Evolutionary conservation across 2,888 invertebrate species (phyloP), one percentile per base, ranked within the genome.

Genomic region (Ormyrus labotus): DNA sequence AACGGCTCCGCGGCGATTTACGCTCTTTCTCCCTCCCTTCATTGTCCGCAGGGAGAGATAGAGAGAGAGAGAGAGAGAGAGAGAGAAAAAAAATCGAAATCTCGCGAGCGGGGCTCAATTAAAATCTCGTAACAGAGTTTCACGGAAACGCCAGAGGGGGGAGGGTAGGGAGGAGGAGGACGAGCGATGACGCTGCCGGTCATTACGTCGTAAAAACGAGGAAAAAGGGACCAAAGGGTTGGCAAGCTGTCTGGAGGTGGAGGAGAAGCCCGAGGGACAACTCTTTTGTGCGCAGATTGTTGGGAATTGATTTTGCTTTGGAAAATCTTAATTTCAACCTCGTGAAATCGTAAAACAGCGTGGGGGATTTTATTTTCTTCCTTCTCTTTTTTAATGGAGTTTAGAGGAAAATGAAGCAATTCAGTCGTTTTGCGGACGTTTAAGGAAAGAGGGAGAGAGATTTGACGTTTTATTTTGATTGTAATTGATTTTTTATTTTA

Each of bases 1-100:
- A 85, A 84, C 84, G 82, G 84, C 78, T 82, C 58, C 65, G 76
- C 81, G 50, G 74, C 72, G 81, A 63, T 82, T 83, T 84, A 83
- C 77, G 72, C 34, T 60, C 9, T 34, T 34, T 47, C 13, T 55
- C 64, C 61, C 47, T 67, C 50, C 67, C 53, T 57, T 61, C 65
- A 70, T 71, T 75, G 71, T 80, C 47, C 51, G 10, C 8, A n/a
- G 5, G 2, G 19, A 19, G 19, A 19, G 19, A 19, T 19, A 19
- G 19, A 19, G 1, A 19, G 19, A 19, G 19, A 19, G 19, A 19
- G 19, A 19, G 19, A 19, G 19, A 19, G 19, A 19, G 19, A 19
- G 19, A 19, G 6, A 61, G n/a, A 50, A 45, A 63, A 64, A 71
- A 82, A 79, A 82, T 79, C 65, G 76, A 61, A 77, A 73, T 61